Evolutionary conservation across 2,797 vertebrate genomes (phyloP).

Genomic region (Decapterus maruadsi): DNA sequence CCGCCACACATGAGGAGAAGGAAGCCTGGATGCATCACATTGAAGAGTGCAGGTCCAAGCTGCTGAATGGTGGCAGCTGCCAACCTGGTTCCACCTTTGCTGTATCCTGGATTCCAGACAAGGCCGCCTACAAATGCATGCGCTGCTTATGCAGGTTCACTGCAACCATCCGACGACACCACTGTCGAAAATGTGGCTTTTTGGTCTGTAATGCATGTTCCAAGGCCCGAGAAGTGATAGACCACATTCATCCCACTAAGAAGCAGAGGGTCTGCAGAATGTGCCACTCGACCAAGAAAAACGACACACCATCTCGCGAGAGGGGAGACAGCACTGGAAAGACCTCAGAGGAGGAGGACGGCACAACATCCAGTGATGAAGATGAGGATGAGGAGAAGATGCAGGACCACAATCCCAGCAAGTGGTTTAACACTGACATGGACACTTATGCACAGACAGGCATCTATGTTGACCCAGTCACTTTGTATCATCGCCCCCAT

Average conservation of each 20-base stretch:
- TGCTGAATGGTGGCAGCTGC: conserved; percentile 73
- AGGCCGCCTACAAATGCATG: conserved; percentile 91
- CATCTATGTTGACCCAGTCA: neutral
- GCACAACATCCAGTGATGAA: conserved; percentile 70
- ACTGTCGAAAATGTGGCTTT: conserved; percentile 94
- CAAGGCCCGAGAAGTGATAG: conserved; percentile 84
- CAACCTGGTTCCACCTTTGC: conserved; percentile 78
- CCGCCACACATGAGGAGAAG: conserved; percentile 87
- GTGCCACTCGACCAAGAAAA: conserved; percentile 80
- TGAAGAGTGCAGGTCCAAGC: conserved; percentile 80
- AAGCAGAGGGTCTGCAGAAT: conserved; percentile 87
- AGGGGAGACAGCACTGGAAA: conserved; percentile 41
- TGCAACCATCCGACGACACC: conserved; percentile 87
- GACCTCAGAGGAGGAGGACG: conserved; percentile 16
- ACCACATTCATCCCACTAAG: conserved; percentile 85
- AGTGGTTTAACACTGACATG: conserved; percentile 33
- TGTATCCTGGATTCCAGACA: conserved; percentile 91
- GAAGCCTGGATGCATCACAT: conserved; percentile 92
- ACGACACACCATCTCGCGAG: conserved; percentile 18
- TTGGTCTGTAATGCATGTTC: conserved; percentile 92
- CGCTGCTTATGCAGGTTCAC: conserved; percentile 90
- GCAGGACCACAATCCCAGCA: neutral
- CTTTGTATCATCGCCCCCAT: neutral
- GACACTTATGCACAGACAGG: neutral
- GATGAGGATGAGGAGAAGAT: conserved; percentile 69